Evolutionary conservation across 1,140 invertebrate genomes (phyloP).

Genomic region (Adelges cooleyi): DNA sequence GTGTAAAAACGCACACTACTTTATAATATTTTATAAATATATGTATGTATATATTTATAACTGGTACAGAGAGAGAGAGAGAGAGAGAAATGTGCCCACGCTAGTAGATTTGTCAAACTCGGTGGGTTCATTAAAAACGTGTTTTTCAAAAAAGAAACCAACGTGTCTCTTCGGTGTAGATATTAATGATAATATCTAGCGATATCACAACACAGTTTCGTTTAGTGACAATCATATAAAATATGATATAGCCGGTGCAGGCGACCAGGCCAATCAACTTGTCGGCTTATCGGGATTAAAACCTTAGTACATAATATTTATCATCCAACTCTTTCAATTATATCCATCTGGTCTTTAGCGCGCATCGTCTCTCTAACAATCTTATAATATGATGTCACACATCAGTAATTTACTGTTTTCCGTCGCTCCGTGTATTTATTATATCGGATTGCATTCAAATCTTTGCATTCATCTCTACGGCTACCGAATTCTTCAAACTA

Average conservation of each 20-base stretch:
- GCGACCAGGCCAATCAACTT: slow-evolving; percentile 7
- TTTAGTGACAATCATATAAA: slow-evolving; percentile 18
- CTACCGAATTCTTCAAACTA: no score
- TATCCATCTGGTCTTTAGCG: slow-evolving; percentile 6
- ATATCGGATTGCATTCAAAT: no score
- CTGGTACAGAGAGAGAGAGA: neutral
- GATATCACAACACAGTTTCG: slow-evolving; percentile 13
- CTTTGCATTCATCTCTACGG: no score
- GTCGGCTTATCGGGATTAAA: slow-evolving; percentile 27
- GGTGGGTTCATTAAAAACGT: slow-evolving; percentile 25
- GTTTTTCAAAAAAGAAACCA: slow-evolving; percentile 18
- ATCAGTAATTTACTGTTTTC: no score
- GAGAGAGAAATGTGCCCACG: neutral
- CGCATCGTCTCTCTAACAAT: no score
- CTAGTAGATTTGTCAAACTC: slow-evolving; percentile 22
- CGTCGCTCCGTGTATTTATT: no score
- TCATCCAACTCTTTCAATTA: slow-evolving; percentile 10
- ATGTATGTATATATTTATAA: no score
- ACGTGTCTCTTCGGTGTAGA: neutral
- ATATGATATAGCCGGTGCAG: slow-evolving; percentile 8
- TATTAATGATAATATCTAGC: slow-evolving; percentile 16
- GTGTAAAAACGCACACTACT: slow-evolving; percentile 2
- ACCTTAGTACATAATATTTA: slow-evolving; percentile 7
- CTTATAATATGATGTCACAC: no score
- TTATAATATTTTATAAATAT: no score